A percentile compares a stretch with the other conserved stretches of the same genome.
Conservation (phyloP, 2,888 invertebrate species). For the Macrophya annulata region DNA sequence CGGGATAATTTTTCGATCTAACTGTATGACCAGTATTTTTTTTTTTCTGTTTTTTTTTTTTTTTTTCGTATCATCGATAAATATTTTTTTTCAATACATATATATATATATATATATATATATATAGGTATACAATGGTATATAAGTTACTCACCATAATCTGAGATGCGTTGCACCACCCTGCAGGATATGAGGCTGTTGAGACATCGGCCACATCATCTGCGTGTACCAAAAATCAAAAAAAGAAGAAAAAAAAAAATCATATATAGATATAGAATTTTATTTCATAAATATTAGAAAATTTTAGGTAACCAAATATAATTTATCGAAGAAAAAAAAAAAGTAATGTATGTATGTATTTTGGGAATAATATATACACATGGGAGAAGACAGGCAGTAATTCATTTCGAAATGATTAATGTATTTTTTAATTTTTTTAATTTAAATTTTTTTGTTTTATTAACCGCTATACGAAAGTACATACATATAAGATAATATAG, state of each 20-base stretch:
- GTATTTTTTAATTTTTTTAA: too few relatives aligned
- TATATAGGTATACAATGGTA: neutral
- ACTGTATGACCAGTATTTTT: neutral
- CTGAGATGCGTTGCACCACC: conserved; percentile 69
- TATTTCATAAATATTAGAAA: too few relatives aligned
- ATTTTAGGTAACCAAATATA: too few relatives aligned
- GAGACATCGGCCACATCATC: conserved; percentile 67
- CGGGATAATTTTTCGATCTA: neutral
- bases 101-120: neutral
- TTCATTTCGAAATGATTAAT: too few relatives aligned
- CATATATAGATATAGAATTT: neutral
- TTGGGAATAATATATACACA: too few relatives aligned
- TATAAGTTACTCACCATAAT: conserved; percentile 72
- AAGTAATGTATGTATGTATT: too few relatives aligned
- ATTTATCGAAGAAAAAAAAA: too few relatives aligned
- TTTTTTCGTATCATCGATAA: too few relatives aligned
- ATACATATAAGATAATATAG: conserved; percentile 56
- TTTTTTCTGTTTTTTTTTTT: too few relatives aligned
- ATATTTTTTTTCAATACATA: neutral
- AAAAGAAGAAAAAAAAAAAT: conserved; percentile 10
- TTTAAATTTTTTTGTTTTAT: too few relatives aligned
- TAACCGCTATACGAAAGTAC: conserved; percentile 64
- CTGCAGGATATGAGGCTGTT: conserved; percentile 65
- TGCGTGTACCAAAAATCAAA: conserved; percentile 66
- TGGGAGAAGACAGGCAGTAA: too few relatives aligned